These are phyloP conservation scores for Eumeta japonica DNA, from an alignment of 1,140 invertebrate genomes.

Conservation along the genomic window DNA sequence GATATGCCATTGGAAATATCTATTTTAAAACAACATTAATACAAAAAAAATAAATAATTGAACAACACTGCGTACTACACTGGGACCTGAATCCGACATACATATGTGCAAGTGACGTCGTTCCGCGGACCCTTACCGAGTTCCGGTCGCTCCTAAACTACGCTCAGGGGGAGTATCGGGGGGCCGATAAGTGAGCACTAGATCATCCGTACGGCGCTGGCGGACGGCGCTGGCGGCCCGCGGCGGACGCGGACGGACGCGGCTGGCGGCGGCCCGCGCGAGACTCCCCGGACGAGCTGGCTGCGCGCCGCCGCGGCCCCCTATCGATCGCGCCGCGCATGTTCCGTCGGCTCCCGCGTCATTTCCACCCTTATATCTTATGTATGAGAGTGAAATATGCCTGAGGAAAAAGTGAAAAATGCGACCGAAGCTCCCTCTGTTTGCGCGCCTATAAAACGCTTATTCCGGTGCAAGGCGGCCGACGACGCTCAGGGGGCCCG, in stretches of 20 bases:
- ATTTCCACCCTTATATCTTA: slow-evolving; percentile 37
- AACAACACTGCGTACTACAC: too few relatives aligned
- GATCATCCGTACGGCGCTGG: not conserved
- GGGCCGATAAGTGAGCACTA: slow-evolving; percentile 29
- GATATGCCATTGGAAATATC: too few relatives aligned
- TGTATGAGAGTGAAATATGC: slow-evolving; percentile 38
- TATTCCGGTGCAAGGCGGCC: too few relatives aligned
- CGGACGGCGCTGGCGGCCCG: slow-evolving; percentile 10
- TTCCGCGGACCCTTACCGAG: not conserved
- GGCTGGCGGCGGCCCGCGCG: too few relatives aligned
- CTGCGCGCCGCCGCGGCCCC: not conserved
- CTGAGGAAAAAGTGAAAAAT: slow-evolving; percentile 31
- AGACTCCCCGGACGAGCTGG: not conserved
- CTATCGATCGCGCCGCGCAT: slow-evolving; percentile 46
- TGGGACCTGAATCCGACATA: too few relatives aligned
- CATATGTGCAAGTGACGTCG: too few relatives aligned
- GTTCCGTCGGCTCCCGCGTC: slow-evolving; percentile 27
- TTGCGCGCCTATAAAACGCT: not conserved
- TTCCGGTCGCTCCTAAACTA: not conserved
- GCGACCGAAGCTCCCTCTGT: slow-evolving; percentile 4
- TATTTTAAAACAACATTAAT: too few relatives aligned
- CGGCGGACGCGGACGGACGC: slow-evolving; percentile 8
- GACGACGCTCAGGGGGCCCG: too few relatives aligned
- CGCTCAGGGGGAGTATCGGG: not conserved
- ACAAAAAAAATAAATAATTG: too few relatives aligned